Conservation (phyloP, 64 coral and sea anemone genomes). For the Anthopleura sola region DNA sequence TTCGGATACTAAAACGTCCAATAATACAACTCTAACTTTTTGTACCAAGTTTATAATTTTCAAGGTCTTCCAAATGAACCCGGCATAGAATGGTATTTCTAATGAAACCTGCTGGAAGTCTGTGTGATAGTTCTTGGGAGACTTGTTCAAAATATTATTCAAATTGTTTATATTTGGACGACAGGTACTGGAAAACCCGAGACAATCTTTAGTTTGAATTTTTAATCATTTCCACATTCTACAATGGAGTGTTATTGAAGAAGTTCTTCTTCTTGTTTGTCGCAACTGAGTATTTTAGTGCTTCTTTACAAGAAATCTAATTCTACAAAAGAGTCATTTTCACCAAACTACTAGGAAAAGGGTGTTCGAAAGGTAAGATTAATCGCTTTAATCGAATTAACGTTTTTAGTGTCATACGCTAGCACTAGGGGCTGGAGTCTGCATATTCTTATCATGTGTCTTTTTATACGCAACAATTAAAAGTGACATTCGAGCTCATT, state of each 20-base stretch:
- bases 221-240: slow-evolving; percentile 7
- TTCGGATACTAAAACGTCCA: neutral
- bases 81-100: neutral
- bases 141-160: slow-evolving; percentile 7
- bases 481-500: no score
- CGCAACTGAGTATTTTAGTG: neutral
- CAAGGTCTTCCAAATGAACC: neutral
- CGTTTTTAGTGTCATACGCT: no score
- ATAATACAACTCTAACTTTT: neutral
- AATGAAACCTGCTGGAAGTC: neutral
- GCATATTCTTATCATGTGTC: no score
- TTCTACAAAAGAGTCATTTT: neutral
- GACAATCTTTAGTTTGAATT: neutral
- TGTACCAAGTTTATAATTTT: neutral
- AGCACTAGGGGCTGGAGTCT: no score
- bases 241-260: neutral
- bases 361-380: no score
- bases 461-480: no score
- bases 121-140: neutral
- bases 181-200: neutral
- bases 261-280: neutral
- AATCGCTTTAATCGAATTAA: no score
- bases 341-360: no score
- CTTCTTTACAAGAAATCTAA: neutral
- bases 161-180: neutral